Evolutionary conservation across 2,797 vertebrate genomes (phyloP), one percentile per base, ranked within the genome.

Genomic region (Cryptoblepharus egeriae): DNA sequence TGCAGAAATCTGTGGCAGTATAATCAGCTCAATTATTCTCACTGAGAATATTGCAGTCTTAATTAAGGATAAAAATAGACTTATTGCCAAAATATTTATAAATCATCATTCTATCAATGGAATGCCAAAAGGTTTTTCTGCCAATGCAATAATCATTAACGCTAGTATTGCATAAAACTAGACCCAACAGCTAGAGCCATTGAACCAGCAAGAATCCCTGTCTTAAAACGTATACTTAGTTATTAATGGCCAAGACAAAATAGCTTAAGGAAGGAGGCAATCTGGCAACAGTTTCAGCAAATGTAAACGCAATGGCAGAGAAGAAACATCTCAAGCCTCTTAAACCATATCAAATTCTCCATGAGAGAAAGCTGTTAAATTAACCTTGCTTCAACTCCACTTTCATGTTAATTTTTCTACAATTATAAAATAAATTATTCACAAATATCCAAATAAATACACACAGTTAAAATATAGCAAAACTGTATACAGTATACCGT

Each of bases 381-480:
- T 57, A 9, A 18, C 28, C 7, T 20, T 39, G 35, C 20, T 32
- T 39, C 20, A 52, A 37, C 22, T 68, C 76, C 76, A 78, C 1
- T 11, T 69, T 22, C 35, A 58, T 20, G 68, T 22, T 3, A 15
- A 28, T n/a, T 39, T 37, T 16, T 57, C 55, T 39, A 55, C 52
- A 73, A 80, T 37, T 45, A n/a, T n/a, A n/a, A n/a, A 73, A 64
- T 28, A 1, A 58, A 8, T 73, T 79, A 49, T 30, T 74, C 26
- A 60, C 0, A 0, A 67, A 30, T 15, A 60, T 3, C 5, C 63
- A 79, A 72, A 49, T 70, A 63, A 78, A 58, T 75, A 81, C 65
- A 6, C 5, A 42, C 24, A 26, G 52, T 73, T 65, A 81, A 89
- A 52, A 68, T 30, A 89, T n/a, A 87, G 52, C 52, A 73, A 88